phyloP scores from a whole-genome alignment of 2,888 invertebrate species.

The Platycheirus albimanus region DNA sequence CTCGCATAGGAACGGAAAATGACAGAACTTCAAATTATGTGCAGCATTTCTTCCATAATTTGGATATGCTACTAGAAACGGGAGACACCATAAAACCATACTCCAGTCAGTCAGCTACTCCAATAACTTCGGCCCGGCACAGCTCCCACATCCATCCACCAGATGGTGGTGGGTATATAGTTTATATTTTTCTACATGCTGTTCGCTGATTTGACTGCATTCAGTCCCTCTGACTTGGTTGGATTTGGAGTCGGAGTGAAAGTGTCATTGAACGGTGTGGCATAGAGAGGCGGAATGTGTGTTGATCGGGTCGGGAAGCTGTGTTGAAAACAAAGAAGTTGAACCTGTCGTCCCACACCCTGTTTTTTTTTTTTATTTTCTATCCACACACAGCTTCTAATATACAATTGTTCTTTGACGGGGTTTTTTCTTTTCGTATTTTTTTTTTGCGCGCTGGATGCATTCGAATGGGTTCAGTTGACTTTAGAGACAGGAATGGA shows the following conservation, averaged over 20 bases:
- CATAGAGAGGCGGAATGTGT: slow-evolving; percentile 20
- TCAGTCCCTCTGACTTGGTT: slow-evolving; percentile 51
- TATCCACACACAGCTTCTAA: slow-evolving; percentile 44
- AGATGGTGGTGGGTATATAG: slow-evolving; percentile 48
- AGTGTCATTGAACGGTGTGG: slow-evolving; percentile 73
- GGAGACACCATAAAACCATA: slow-evolving; percentile 23
- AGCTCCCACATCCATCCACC: slow-evolving; percentile 55
- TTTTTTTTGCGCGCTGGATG: slow-evolving; percentile 40
- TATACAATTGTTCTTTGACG: slow-evolving; percentile 69
- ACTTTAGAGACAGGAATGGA: slow-evolving; percentile 44
- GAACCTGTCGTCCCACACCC: slow-evolving; percentile 71
- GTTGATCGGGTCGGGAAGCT: slow-evolving; percentile 39
- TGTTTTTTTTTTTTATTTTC: slow-evolving; percentile 17
- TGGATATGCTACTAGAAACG: slow-evolving; percentile 55
- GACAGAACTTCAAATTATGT: slow-evolving; percentile 69
- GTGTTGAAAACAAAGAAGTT: slow-evolving; percentile 71
- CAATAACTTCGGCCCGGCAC: slow-evolving; percentile 24
- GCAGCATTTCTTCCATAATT: slow-evolving; percentile 69
- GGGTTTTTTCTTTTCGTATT: slow-evolving; percentile 7
- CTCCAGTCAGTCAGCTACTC: slow-evolving; percentile 31
- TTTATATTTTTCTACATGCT: slow-evolving; percentile 31
- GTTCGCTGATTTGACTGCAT: slow-evolving; percentile 48
- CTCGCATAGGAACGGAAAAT: slow-evolving; percentile 28
- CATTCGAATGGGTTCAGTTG: slow-evolving; percentile 68
- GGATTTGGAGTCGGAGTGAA: slow-evolving; percentile 63